A percentile compares a stretch with the other conserved stretches of the same genome.
Conservation (phyloP, 2,888 invertebrate genomes). For the Sericinus montela region DNA sequence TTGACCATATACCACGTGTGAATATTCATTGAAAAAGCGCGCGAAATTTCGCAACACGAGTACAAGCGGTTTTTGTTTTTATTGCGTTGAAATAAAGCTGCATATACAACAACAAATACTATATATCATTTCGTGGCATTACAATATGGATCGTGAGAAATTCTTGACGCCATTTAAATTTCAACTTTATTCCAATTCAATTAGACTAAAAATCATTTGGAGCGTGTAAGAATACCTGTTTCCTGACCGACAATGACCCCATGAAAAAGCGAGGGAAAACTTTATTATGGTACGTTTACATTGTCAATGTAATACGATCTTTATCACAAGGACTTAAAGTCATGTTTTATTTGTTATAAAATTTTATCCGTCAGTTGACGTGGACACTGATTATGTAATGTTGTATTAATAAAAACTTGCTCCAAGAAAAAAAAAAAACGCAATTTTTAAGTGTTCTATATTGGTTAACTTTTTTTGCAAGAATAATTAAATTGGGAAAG, state of each 20-base stretch:
- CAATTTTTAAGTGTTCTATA: neutral
- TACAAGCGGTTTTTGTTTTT: conserved; percentile 10
- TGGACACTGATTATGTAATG: conserved; percentile 20
- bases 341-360: conserved; percentile 9
- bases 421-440: neutral
- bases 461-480: neutral
- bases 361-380: conserved; percentile 19
- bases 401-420: conserved; percentile 4
- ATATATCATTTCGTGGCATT: conserved; percentile 21
- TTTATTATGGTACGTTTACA: conserved; percentile 10
- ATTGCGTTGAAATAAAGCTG: neutral
- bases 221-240: conserved; percentile 52
- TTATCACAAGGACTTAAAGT: fast-evolving
- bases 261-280: conserved; percentile 59
- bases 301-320: conserved; percentile 23
- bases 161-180: conserved; percentile 14
- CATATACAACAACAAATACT: conserved; percentile 5
- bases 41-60: conserved; percentile 22
- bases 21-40: conserved; percentile 25
- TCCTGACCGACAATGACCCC: conserved; percentile 67
- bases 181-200: conserved; percentile 13
- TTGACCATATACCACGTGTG: conserved; percentile 23
- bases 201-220: conserved; percentile 15
- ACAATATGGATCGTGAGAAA: conserved; percentile 36
- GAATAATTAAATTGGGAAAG: neutral